phyloP scores from a whole-genome alignment of 2,113 vertebrate genomes.

The Hippoglossus stenolepis region DNA sequence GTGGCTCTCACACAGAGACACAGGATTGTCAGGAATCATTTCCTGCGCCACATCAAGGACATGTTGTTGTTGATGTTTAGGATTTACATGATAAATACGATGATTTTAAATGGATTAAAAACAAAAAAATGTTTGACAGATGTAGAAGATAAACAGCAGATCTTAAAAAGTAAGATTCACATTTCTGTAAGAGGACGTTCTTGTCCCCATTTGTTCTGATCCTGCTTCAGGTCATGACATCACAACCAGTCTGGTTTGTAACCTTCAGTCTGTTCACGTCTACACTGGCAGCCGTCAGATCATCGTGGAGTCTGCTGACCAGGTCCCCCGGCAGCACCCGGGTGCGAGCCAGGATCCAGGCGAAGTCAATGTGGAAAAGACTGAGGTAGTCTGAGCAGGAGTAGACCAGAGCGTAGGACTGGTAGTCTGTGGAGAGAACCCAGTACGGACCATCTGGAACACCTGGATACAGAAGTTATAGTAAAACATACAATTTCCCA shows the following conservation, averaged over 20 bases:
- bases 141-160: not conserved
- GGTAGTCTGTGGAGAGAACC: constrained; percentile 69
- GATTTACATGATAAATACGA: no score
- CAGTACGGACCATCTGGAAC: constrained; percentile 53
- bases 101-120: no score
- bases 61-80: no score
- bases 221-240: not conserved
- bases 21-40: no score
- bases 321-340: not conserved
- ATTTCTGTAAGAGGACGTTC: no score
- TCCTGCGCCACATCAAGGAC: no score
- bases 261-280: constrained; percentile 24
- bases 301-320: constrained; percentile 1
- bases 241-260: constrained; percentile 56
- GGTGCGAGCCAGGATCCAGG: constrained; percentile 69
- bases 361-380: constrained; percentile 63
- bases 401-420: constrained; percentile 61
- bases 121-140: no score
- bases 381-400: constrained; percentile 53
- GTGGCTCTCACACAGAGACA: no score
- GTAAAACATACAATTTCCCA: not conserved
- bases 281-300: constrained; percentile 26
- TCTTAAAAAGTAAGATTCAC: not conserved
- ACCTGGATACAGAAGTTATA: constrained; percentile 27
- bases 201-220: no score